phyloP scores from a whole-genome alignment of 2,113 vertebrate species.

The Talpa occidentalis region DNA sequence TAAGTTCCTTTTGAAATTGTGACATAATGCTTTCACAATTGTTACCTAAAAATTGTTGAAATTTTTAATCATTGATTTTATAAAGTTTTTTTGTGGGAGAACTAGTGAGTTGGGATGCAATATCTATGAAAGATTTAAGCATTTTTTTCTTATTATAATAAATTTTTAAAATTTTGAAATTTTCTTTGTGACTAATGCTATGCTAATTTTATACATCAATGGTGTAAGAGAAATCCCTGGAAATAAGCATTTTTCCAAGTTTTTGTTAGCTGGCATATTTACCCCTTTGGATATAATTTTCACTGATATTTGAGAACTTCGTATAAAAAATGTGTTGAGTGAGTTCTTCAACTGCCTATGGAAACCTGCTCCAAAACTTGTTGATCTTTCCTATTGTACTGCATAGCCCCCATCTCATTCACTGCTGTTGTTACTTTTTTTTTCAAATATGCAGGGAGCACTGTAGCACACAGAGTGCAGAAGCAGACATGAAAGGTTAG shows the following conservation, averaged over 20 bases:
- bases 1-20: neutral
- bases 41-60: neutral
- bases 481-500: neutral
- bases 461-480: neutral
- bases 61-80: neutral
- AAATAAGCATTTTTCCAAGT: neutral
- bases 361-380: slow-evolving; percentile 15
- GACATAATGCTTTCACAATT: neutral
- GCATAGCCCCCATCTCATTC: neutral
- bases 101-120: neutral
- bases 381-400: neutral
- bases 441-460: slow-evolving; percentile 43
- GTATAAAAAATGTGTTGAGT: slow-evolving; percentile 25
- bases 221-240: neutral
- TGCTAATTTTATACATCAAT: neutral
- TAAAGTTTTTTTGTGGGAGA: neutral
- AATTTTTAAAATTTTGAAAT: neutral
- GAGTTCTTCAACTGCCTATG: neutral
- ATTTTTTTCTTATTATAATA: neutral
- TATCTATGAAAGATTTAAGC: neutral
- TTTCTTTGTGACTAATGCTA: neutral
- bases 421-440: neutral
- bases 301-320: neutral
- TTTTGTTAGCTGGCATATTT: neutral
- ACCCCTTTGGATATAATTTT: neutral